Evolutionary conservation across 2,797 vertebrate genomes (phyloP), one percentile per base, ranked within the genome.

Genomic region (Sebastes cheni): DNA sequence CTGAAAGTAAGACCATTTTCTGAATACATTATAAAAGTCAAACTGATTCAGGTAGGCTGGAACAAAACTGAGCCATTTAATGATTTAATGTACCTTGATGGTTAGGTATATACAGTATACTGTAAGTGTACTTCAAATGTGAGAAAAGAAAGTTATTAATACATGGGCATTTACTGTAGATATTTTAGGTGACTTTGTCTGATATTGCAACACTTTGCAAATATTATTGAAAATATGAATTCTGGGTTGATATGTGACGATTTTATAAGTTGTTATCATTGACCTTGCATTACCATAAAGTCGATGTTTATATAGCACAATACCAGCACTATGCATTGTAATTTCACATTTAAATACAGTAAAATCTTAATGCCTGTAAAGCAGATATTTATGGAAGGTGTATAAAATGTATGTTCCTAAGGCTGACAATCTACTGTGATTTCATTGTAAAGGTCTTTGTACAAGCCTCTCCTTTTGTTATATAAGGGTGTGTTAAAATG

Each of bases 1-100:
- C 23, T 23, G 23, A 23, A 23, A 23, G 23, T 23, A 23, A 23
- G 23, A 23, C 23, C 23, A 23, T 23, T 23, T 23, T 23, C 23
- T 23, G 23, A 23, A 23, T 23, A 2, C 23, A 23, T 23, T 23
- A 23, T 23, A 23, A 23, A 23, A 23, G 23, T 23, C 23, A 23
- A 23, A 23, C 23, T 23, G 23, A 23, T 23, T 23, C 23, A 23
- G 23, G 23, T 23, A 23, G 23, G 23, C 23, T 23, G 10, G n/a
- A 67, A 69, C 20, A 20, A n/a, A 81, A 52, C 46, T 78, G 75
- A 75, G 56, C 75, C 67, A 58, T 75, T 67, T 34, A 18, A 36
- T 67, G 7, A 59, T 60, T 22, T 8, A 22, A 25, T 54, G 16
- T 27, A 54, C n/a, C 1, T 12, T 59, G 13, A 3, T 42, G 27